Base-by-base conservation (phyloP, 2,797 vertebrate species). In the Gallinago solitaria region DNA sequence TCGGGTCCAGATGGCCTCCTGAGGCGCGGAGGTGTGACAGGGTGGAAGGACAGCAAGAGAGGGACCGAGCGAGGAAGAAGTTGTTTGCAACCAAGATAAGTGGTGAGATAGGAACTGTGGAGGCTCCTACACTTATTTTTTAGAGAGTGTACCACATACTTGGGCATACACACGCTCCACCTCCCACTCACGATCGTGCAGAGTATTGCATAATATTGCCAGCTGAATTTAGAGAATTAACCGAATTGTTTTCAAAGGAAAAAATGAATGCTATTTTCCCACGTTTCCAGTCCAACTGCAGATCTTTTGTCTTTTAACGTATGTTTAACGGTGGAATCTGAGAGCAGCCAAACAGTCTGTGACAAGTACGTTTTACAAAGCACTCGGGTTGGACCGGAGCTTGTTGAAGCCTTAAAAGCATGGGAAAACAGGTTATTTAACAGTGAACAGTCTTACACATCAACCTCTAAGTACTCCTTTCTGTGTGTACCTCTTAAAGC, bases 151-250 rank as follows among this genome's bases (percentile, higher is more conserved):
- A 21, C 67, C 83, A 79, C 64, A 76, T 83, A 48, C 70, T 81
- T 54, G 48, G 60, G 82, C 82, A 74, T 37, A 61, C 30, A 60
- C 45, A 41, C 14, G 30, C 79, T 83, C 63, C 61, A 50, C 71
- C 91, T 94, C 94, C 95, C 84, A 83, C 89, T 91, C 76, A 1
- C 6, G 20, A 75, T 74, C 16, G 13, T 3, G 74, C 69, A 5
- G 77, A 51, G 39, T 18, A 51, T 93, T 95, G 87, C 69, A 63
- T 95, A 95, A 95, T 83, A 35, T 4, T 50, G 33, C 60, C 73
- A 50, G 39, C 74, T 81, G 83, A 95, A 91, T 92, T 73, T 81
- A 88, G 16, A 87, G 91, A 94, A 93, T 67, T 86, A 68, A 77
- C 53, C 3, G 6, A 67, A 77, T 53, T 82, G 47, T 88, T 93